phyloP scores from a whole-genome alignment of 1,140 invertebrate species.

The Euschistus heros region DNA sequence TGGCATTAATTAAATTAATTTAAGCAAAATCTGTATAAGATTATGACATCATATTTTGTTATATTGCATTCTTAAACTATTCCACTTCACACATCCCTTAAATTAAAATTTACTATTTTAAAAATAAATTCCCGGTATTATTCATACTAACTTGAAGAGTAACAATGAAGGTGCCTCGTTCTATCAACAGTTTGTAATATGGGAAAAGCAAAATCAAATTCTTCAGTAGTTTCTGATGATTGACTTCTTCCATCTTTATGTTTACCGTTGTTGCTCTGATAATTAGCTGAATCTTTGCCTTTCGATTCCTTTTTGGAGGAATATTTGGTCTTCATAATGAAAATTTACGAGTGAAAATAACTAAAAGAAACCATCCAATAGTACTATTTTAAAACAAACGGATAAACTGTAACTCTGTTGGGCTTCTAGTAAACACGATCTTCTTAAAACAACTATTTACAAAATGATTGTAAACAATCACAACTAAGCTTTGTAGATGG shows the following conservation, averaged over 20 bases:
- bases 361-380: no score
- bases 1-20: not conserved
- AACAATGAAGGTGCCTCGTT: conserved; percentile 12
- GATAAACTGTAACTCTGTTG: no score
- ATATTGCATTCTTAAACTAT: no score
- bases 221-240: conserved; percentile 16
- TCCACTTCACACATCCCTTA: no score
- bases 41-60: no score
- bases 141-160: conserved; percentile 14
- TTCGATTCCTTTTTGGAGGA: conserved; percentile 8
- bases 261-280: conserved; percentile 9
- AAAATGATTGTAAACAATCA: no score
- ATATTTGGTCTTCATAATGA: conserved; percentile 7
- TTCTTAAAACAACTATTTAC: no score
- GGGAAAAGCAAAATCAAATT: conserved; percentile 20
- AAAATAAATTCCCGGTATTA: not conserved
- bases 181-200: conserved; percentile 18
- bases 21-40: no score
- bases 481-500: no score
- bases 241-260: conserved; percentile 4
- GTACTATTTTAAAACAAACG: no score
- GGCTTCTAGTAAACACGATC: no score
- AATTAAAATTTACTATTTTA: not conserved
- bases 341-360: not conserved
- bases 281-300: conserved; percentile 2